A percentile compares a stretch with the other conserved stretches of the same genome.
Conservation (phyloP, 2,797 vertebrate genomes). For the Myotis planiceps region DNA sequence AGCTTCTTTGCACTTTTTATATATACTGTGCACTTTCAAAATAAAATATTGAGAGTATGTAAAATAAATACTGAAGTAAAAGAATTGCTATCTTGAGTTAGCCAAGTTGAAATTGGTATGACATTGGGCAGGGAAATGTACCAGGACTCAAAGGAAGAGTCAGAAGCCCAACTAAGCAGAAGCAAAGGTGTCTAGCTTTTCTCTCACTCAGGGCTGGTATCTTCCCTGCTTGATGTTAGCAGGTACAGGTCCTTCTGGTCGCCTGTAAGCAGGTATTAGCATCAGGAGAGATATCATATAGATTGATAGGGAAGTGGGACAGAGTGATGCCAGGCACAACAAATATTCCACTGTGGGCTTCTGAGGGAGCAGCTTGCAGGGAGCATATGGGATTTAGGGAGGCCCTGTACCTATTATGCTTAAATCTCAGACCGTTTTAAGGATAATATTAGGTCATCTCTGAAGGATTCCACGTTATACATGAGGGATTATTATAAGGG, state of each 20-base stretch:
- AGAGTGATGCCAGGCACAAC: neutral
- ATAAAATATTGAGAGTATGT: constrained; percentile 5
- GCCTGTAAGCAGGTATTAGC: neutral
- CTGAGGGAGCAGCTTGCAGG: neutral
- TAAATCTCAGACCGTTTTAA: neutral
- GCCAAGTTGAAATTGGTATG: neutral
- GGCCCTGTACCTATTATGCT: neutral
- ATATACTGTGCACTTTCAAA: constrained; percentile 13
- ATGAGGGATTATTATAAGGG: neutral
- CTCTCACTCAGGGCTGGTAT: neutral
- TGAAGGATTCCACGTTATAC: neutral
- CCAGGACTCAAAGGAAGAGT: neutral
- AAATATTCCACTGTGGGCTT: neutral
- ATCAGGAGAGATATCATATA: neutral
- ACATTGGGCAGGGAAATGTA: neutral
- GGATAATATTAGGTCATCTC: neutral
- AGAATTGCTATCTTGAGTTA: constrained; percentile 10
- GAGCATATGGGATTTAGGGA: neutral
- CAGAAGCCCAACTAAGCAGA: neutral
- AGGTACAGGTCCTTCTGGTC: neutral
- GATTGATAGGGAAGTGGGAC: neutral
- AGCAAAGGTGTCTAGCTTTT: neutral
- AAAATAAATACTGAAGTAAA: constrained; percentile 41
- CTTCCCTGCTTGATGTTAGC: neutral
- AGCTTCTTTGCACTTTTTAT: constrained; percentile 27